phyloP scores from a whole-genome alignment of 2,888 invertebrate species.

The Fragum fragum region DNA sequence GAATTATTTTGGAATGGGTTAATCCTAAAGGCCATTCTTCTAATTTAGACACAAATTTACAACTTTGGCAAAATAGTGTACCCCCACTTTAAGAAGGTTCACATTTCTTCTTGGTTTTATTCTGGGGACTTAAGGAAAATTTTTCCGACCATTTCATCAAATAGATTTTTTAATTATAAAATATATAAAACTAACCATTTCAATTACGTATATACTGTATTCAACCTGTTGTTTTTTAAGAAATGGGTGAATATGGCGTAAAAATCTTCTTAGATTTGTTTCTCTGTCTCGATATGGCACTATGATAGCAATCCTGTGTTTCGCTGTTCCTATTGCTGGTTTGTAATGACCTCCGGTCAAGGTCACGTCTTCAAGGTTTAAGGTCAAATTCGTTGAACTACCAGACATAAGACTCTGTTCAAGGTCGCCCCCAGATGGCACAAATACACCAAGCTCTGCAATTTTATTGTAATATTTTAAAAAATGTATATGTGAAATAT shows the following conservation, averaged over 20 bases:
- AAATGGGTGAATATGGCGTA: conserved; percentile 12
- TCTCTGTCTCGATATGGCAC: conserved; percentile 9
- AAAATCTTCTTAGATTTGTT: background rate
- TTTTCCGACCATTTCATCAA: too few species aligned
- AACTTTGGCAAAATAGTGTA: too few species aligned
- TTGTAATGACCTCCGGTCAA: conserved; percentile 14
- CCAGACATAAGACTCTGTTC: conserved; percentile 2
- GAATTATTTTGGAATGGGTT: too few species aligned
- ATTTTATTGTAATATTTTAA: too few species aligned
- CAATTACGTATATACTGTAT: conserved; percentile 7
- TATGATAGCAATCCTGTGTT: conserved; percentile 4
- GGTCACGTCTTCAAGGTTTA: background rate
- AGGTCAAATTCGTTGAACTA: background rate
- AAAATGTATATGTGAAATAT: too few species aligned
- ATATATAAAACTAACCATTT: too few species aligned
- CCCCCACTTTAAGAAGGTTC: too few species aligned
- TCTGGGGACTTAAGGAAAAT: too few species aligned
- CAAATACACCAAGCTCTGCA: conserved; percentile 4
- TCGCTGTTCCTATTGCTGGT: background rate
- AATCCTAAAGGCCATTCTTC: too few species aligned
- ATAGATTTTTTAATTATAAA: too few species aligned
- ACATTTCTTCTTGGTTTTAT: too few species aligned
- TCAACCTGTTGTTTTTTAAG: conserved; percentile 9
- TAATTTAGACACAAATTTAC: too few species aligned
- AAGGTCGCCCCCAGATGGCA: conserved; percentile 4